A percentile compares a stretch with the other conserved stretches of the same genome.
phyloP scores from a whole-genome alignment of 1,140 invertebrate species.

The Brachionus rotundiformis region DNA sequence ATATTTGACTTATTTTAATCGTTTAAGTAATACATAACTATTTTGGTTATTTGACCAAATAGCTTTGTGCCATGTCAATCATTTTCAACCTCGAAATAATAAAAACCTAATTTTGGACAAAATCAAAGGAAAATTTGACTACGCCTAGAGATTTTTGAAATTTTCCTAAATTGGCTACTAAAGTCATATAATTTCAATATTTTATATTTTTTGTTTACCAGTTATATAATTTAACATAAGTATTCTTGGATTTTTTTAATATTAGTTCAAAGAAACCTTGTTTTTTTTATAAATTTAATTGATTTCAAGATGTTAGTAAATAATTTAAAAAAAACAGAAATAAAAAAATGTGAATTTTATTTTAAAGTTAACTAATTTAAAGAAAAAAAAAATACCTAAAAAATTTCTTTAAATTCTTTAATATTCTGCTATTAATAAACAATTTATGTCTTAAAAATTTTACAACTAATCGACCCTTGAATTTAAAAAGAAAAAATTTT shows the following conservation, averaged over 20 bases:
- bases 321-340: background rate
- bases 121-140: too few relatives aligned
- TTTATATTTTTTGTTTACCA: background rate
- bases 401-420: too few relatives aligned
- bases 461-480: too few relatives aligned
- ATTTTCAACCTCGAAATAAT: too few relatives aligned
- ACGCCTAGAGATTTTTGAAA: background rate
- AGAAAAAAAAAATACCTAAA: too few relatives aligned
- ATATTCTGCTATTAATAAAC: too few relatives aligned
- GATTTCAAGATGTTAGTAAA: background rate
- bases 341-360: background rate
- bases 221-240: background rate
- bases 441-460: too few relatives aligned
- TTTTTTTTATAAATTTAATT: background rate
- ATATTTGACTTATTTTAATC: constrained; percentile 11
- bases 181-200: background rate
- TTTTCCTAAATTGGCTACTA: background rate
- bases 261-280: background rate
- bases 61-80: background rate
- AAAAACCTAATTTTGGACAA: too few relatives aligned
- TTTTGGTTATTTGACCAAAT: background rate
- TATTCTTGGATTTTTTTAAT: background rate
- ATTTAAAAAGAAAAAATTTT: too few relatives aligned
- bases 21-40: background rate
- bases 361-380: too few relatives aligned